A percentile compares a stretch with the other conserved stretches of the same genome.
Conservation (phyloP, 2,113 vertebrate species). For the Hemiscyllium ocellatum region DNA sequence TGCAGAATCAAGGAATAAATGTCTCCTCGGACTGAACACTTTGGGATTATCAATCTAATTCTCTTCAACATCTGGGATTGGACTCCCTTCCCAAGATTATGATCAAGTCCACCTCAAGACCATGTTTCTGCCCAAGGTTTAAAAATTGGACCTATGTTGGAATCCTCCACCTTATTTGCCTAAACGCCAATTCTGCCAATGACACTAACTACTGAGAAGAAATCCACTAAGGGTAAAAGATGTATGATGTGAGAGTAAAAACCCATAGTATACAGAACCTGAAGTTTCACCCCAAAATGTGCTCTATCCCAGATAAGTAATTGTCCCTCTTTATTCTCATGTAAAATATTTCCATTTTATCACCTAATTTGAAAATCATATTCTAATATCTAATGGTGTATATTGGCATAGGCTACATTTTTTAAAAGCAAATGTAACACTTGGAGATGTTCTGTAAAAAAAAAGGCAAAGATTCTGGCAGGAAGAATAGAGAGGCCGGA, state of each 20-base stretch:
- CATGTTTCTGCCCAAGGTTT: not conserved
- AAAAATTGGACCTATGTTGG: not conserved
- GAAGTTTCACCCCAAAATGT: not conserved
- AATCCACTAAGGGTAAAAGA: too few relatives aligned
- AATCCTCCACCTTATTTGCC: not conserved
- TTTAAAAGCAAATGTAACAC: not conserved
- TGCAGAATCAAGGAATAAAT: not conserved
- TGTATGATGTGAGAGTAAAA: not conserved
- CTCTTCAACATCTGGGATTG: not conserved
- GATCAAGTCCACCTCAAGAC: not conserved
- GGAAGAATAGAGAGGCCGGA: too few relatives aligned
- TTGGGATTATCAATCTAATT: not conserved
- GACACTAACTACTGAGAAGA: not conserved
- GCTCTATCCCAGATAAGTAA: too few relatives aligned
- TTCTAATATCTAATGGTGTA: not conserved
- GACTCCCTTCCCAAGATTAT: too few relatives aligned
- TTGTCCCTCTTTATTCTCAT: too few relatives aligned
- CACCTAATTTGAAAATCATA: not conserved
- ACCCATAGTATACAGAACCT: not conserved
- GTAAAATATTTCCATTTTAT: not conserved
- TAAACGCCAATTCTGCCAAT: not conserved
- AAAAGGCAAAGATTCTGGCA: too few relatives aligned
- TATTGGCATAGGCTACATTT: not conserved
- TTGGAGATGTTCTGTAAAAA: not conserved
- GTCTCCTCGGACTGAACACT: not conserved